Evolutionary conservation across 2,113 vertebrate genomes (phyloP).

Genomic region (Tyto alba): DNA sequence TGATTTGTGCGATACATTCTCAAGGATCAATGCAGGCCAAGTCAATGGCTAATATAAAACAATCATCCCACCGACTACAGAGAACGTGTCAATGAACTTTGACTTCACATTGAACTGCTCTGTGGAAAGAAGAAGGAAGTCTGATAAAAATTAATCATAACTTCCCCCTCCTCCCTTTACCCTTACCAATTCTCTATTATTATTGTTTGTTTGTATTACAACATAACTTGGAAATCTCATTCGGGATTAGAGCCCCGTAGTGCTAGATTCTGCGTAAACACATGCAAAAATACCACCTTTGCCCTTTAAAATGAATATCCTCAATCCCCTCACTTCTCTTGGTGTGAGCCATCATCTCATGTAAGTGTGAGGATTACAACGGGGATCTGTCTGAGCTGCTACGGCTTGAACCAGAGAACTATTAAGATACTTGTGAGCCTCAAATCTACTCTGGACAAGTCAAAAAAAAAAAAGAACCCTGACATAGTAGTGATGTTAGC

Average conservation of each 20-base stretch:
- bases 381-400: background rate
- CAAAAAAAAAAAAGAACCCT: background rate
- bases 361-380: background rate
- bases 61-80: conserved; percentile 73
- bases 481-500: background rate
- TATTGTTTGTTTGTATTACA: conserved; percentile 7
- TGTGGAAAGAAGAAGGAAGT: background rate
- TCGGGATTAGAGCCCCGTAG: background rate
- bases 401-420: background rate
- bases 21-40: conserved; percentile 86
- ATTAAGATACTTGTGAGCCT: background rate
- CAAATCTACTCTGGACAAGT: background rate
- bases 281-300: background rate
- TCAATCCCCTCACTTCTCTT: background rate
- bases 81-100: conserved; percentile 83
- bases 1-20: conserved; percentile 99
- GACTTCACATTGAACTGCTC: conserved; percentile 75
- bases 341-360: background rate
- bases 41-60: conserved; percentile 89
- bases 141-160: conserved; percentile 43
- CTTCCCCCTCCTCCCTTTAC: background rate
- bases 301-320: background rate
- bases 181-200: background rate
- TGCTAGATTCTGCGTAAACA: background rate
- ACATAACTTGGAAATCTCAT: background rate